Base-by-base conservation (phyloP, 2,113 vertebrate species). In the Phylloscopus trochiloides region DNA sequence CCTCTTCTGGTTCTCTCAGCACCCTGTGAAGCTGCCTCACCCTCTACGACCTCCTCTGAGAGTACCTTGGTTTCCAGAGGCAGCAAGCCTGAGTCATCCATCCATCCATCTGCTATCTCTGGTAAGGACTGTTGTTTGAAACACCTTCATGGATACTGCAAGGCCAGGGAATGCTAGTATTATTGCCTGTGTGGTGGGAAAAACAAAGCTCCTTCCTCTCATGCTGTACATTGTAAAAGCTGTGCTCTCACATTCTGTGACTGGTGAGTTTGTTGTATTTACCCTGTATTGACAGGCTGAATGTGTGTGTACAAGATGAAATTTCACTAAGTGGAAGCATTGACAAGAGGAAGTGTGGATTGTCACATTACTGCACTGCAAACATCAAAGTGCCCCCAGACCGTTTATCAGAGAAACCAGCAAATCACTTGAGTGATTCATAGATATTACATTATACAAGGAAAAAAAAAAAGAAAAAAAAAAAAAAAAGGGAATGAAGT, bases 111-210 rank as follows among this genome's bases (percentile, higher is more conserved):
- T 54, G 21, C 20, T 26, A 0, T 24, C 18, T 51, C 40, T 65
- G 62, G 17, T 28, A 31, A 75, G 61, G 52, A 19, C 26, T 63
- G 48, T 36, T 22, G 1, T 48, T 81, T 75, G 50, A 48, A 82
- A 59, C 25, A 61, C 12, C 14, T 61, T 22, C 32, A 12, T 17
- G 32, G 57, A 8, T 12, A 36, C 42, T 0, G 0, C 17, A 17
- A 2, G 5, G 31, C 31, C 5, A 13, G 36, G 29, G 22, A 14
- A 18, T 65, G 14, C 34, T 74, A 7, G 2, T 7, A 4, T 14
- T 28, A 4, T 14, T 28, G 19, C 14, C 42, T 40, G 18, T 51
- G 14, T 6, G 24, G 15, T 38, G 38, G 28, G 34, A 42, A 80
- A 76, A 50, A 24, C 16, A 36, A 76, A 66, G 14, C 28, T 86